Percentiles rank a stretch among this genome's conserved stretches.
Conservation (phyloP, 2,888 invertebrate genomes). For the Apodemia hepburni region DNA sequence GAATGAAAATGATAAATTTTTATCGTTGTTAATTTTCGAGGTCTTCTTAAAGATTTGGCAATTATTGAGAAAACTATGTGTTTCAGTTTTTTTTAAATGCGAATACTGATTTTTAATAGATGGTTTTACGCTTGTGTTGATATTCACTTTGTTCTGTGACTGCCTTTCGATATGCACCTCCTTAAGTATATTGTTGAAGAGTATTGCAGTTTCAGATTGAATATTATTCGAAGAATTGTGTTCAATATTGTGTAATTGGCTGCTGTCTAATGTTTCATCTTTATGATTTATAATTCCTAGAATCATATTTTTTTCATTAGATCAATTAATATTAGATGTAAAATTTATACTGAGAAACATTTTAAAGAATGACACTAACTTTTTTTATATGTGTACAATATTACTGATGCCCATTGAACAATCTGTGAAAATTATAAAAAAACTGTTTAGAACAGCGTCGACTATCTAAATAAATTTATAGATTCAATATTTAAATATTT, state of each 20-base stretch:
- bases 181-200: slow-evolving; percentile 1
- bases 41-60: background rate
- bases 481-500: too few relatives aligned
- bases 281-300: slow-evolving; percentile 1
- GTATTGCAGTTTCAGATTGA: slow-evolving; percentile 8
- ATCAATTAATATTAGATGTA: too few relatives aligned
- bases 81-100: background rate
- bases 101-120: background rate
- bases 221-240: background rate
- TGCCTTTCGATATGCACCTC: background rate
- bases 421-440: slow-evolving; percentile 44
- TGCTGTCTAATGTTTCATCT: background rate
- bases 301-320: background rate
- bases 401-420: slow-evolving; percentile 57
- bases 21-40: background rate
- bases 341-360: too few relatives aligned
- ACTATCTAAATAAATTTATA: too few relatives aligned
- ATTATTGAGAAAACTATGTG: background rate
- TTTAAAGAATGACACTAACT: slow-evolving; percentile 21
- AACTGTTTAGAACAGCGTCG: background rate
- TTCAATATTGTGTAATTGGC: background rate
- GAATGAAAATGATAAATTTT: slow-evolving; percentile 32
- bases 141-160: background rate
- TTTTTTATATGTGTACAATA: slow-evolving; percentile 39
- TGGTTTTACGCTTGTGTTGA: background rate